A percentile compares a stretch with the other conserved stretches of the same genome.
phyloP scores from a whole-genome alignment of 2,888 invertebrate genomes.

The Lithophane ornitopus region DNA sequence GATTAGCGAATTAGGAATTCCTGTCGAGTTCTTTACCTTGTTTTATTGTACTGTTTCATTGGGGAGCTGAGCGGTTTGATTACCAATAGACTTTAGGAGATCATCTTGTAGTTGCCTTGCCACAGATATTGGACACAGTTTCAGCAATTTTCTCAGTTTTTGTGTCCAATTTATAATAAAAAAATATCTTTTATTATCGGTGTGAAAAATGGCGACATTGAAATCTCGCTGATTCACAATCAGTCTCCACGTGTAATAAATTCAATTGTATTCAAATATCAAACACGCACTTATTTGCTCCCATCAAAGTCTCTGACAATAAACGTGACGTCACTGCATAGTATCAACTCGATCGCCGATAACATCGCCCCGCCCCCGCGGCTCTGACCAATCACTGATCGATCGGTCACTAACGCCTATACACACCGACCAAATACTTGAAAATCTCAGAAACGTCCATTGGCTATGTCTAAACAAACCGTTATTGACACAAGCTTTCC shows the following conservation, averaged over 20 bases:
- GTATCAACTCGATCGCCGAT: slow-evolving; percentile 77
- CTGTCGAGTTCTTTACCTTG: slow-evolving; percentile 68
- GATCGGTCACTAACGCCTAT: slow-evolving; percentile 83
- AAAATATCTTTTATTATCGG: slow-evolving; percentile 1
- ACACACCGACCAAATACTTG: slow-evolving; percentile 56
- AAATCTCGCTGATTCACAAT: slow-evolving; percentile 21
- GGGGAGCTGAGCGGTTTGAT: slow-evolving; percentile 59
- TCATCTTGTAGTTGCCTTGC: slow-evolving; percentile 19
- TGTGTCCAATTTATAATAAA: not conserved
- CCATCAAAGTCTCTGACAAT: slow-evolving; percentile 73
- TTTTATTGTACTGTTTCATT: slow-evolving; percentile 64
- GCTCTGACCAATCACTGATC: slow-evolving; percentile 86
- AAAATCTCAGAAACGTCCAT: slow-evolving; percentile 66
- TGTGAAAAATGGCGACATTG: slow-evolving; percentile 41
- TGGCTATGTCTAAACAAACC: slow-evolving; percentile 61
- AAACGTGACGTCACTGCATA: slow-evolving; percentile 71
- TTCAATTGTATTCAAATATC: slow-evolving; percentile 65
- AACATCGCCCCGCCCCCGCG: slow-evolving; percentile 82
- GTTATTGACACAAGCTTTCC: slow-evolving; percentile 63
- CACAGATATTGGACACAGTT: not conserved
- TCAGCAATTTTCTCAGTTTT: not conserved
- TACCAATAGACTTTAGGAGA: slow-evolving; percentile 40
- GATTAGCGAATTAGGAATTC: slow-evolving; percentile 78
- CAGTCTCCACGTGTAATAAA: slow-evolving; percentile 39
- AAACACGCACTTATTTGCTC: slow-evolving; percentile 47